phyloP scores from a whole-genome alignment of 2,113 vertebrate species.

The Cardinalis cardinalis region DNA sequence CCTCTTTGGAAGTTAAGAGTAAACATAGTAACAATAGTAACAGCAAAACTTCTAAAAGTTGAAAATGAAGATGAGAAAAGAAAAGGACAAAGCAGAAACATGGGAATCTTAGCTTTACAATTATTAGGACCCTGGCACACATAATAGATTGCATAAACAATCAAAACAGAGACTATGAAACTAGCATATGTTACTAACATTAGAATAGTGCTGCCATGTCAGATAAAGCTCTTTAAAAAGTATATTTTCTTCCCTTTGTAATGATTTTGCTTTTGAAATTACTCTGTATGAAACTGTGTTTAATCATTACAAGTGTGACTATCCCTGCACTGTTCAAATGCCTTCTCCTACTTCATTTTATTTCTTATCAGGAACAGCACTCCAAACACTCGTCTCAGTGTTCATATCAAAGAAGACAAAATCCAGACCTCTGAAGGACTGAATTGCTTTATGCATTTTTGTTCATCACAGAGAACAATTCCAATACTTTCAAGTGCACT shows the following conservation, averaged over 20 bases:
- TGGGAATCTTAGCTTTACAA: not conserved
- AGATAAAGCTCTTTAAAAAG: slow-evolving; percentile 46
- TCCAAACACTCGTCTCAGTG: slow-evolving; percentile 74
- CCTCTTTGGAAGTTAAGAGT: not conserved
- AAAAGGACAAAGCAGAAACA: not conserved
- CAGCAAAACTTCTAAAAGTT: not conserved
- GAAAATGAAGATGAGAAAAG: not conserved
- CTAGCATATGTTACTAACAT: not conserved
- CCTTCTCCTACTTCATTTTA: slow-evolving; percentile 59
- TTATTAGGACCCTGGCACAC: not conserved
- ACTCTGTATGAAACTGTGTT: slow-evolving; percentile 62
- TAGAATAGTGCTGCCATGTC: not conserved
- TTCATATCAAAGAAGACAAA: slow-evolving; percentile 76
- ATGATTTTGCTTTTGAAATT: slow-evolving; percentile 63
- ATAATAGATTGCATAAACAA: not conserved
- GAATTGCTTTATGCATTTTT: slow-evolving; percentile 68
- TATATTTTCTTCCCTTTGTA: slow-evolving; percentile 53
- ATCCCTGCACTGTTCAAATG: slow-evolving; percentile 66
- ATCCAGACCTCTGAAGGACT: slow-evolving; percentile 67
- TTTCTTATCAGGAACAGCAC: slow-evolving; percentile 71
- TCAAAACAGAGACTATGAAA: slow-evolving; percentile 18
- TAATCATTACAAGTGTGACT: slow-evolving; percentile 71
- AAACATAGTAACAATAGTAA: not conserved
- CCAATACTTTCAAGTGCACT: slow-evolving; percentile 39
- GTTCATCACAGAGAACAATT: slow-evolving; percentile 65